Evolutionary conservation across 2,797 vertebrate species (phyloP).

Genomic region (Dallia pectoralis): DNA sequence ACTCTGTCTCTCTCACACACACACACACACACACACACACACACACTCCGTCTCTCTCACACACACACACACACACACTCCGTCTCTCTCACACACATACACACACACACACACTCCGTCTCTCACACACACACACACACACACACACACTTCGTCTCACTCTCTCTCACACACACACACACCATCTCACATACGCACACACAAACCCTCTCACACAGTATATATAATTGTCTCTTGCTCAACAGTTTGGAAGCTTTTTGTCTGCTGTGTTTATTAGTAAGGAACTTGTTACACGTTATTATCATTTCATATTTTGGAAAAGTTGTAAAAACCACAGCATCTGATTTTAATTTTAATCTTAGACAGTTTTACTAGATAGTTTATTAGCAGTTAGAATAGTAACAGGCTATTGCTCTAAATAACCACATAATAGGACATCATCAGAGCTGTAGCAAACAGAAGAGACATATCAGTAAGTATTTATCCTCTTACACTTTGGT

Average conservation of each 20-base stretch:
- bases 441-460: background rate
- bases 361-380: background rate
- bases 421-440: background rate
- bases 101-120: no score
- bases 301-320: conserved; percentile 5
- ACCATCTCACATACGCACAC: conserved; percentile 25
- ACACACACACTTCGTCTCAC: conserved; percentile 1
- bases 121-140: no score
- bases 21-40: background rate
- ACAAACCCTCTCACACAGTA: background rate
- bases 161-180: conserved; percentile 23
- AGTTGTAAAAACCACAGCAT: background rate
- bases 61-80: background rate
- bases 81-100: no score
- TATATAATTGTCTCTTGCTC: background rate
- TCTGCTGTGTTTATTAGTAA: background rate
- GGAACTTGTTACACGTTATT: background rate
- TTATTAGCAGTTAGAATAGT: conserved; percentile 6
- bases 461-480: background rate
- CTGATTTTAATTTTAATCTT: background rate
- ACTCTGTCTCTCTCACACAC: background rate
- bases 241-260: background rate
- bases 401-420: background rate
- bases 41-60: background rate
- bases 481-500: no score